These are phyloP conservation scores for Epicauta chinensis DNA, from an alignment of 1,140 invertebrate species.

Conservation along the genomic window DNA sequence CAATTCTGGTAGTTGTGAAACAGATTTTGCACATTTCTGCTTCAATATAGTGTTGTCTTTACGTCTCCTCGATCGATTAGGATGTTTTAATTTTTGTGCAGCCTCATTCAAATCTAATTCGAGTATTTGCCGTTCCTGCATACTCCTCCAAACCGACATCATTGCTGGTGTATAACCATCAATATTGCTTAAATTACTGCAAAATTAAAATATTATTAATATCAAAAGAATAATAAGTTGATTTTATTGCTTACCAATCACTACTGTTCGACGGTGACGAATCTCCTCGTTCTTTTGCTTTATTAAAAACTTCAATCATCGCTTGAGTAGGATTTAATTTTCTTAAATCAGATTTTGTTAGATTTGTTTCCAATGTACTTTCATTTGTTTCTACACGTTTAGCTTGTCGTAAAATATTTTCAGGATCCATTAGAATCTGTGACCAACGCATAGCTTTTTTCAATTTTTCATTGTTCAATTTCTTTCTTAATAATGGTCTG, in stretches of 20 bases:
- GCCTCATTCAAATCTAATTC: slow-evolving; percentile 31
- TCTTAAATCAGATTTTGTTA: slow-evolving; percentile 42
- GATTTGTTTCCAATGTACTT: slow-evolving; percentile 23
- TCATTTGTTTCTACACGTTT: no score
- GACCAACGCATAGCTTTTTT: slow-evolving; percentile 48
- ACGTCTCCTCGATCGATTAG: background rate
- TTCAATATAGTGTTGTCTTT: no score
- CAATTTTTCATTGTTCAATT: slow-evolving; percentile 39
- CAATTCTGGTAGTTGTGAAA: no score
- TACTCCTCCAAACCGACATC: slow-evolving; percentile 45
- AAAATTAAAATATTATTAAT: background rate
- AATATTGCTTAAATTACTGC: slow-evolving; percentile 24
- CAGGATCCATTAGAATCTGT: slow-evolving; percentile 50
- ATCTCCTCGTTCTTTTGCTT: slow-evolving; percentile 42
- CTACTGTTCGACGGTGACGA: slow-evolving; percentile 21
- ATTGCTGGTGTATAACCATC: slow-evolving; percentile 51
- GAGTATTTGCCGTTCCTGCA: slow-evolving; percentile 41
- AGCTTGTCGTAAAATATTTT: slow-evolving; percentile 47
- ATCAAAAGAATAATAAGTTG: background rate
- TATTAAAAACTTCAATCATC: slow-evolving; percentile 51
- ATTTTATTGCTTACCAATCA: slow-evolving; percentile 19
- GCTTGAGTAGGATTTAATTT: slow-evolving; percentile 49
- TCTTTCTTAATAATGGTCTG: slow-evolving; percentile 43
- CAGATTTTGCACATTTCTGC: no score
- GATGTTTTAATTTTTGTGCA: background rate